Evolutionary conservation across 2,888 invertebrate genomes (phyloP).

Genomic region (Caenorhabditis panamensis): DNA sequence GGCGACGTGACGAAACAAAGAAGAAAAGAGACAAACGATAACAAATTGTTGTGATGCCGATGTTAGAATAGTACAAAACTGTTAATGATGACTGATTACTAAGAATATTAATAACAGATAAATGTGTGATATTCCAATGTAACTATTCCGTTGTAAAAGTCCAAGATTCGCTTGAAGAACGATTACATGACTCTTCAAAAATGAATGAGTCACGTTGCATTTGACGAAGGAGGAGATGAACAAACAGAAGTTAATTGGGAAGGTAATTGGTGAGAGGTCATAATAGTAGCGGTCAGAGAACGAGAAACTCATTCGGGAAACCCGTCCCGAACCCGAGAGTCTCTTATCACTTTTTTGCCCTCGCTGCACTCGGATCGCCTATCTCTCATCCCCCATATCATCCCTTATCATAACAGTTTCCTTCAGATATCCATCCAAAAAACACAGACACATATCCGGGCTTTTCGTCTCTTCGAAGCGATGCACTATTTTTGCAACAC

Average conservation of each 20-base stretch:
- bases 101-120: background rate
- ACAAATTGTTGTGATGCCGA: background rate
- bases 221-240: conserved; percentile 32
- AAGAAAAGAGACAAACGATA: conserved; percentile 15
- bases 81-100: conserved; percentile 5
- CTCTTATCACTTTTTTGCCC: conserved; percentile 26
- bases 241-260: conserved; percentile 5
- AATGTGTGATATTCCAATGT: background rate
- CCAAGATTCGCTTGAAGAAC: conserved; percentile 1
- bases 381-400: conserved; percentile 22
- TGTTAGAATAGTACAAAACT: conserved; percentile 36
- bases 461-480: conserved; percentile 18
- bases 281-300: no score
- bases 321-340: conserved; percentile 1
- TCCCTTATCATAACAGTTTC: conserved; percentile 25
- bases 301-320: background rate
- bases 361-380: conserved; percentile 18
- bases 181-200: no score
- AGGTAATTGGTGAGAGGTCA: background rate
- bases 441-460: conserved; percentile 17
- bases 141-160: background rate
- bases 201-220: conserved; percentile 29
- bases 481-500: conserved; percentile 54
- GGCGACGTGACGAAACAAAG: conserved; percentile 59
- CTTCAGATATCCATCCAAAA: conserved; percentile 3